These are phyloP conservation scores for Capreolus pygargus DNA, from an alignment of 2,113 vertebrate species.

Conservation along the genomic window DNA sequence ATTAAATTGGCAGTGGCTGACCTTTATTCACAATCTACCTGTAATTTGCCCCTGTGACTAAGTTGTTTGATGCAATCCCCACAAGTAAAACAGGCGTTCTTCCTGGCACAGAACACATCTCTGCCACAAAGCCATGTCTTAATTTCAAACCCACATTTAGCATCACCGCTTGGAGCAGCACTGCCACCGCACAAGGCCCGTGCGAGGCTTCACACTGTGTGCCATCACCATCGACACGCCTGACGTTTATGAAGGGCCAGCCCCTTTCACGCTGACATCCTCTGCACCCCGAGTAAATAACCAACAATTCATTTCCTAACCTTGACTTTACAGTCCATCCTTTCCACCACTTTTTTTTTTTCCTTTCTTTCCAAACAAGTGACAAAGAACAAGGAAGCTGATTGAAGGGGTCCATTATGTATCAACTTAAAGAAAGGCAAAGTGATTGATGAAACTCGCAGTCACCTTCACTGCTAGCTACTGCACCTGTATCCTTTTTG, in stretches of 20 bases:
- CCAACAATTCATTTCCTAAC: constrained; percentile 90
- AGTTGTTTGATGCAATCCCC: constrained; percentile 71
- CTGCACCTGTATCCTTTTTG: constrained; percentile 96
- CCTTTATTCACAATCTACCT: constrained; percentile 49
- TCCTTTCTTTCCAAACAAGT: constrained; percentile 86
- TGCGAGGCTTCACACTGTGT: constrained; percentile 83
- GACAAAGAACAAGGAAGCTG: constrained; percentile 95
- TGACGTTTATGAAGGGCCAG: constrained; percentile 81
- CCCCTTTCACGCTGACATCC: constrained; percentile 69
- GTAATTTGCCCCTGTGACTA: constrained; percentile 68
- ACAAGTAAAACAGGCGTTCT: constrained; percentile 79
- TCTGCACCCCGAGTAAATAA: constrained; percentile 90
- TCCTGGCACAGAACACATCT: constrained; percentile 79
- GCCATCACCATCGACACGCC: constrained; percentile 87
- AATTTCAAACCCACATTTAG: constrained; percentile 85
- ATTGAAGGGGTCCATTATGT: constrained; percentile 99
- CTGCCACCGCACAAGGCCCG: constrained; percentile 84
- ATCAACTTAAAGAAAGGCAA: constrained; percentile 99
- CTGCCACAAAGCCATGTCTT: constrained; percentile 87
- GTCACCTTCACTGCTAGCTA: constrained; percentile 98
- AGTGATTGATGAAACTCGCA: constrained; percentile 98
- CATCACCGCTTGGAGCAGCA: constrained; percentile 83
- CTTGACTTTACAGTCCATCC: constrained; percentile 91
- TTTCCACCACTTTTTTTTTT: constrained; percentile 67
- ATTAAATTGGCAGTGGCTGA: not conserved